Evolutionary conservation across 2,797 vertebrate genomes (phyloP).

Genomic region (Trachurus trachurus): DNA sequence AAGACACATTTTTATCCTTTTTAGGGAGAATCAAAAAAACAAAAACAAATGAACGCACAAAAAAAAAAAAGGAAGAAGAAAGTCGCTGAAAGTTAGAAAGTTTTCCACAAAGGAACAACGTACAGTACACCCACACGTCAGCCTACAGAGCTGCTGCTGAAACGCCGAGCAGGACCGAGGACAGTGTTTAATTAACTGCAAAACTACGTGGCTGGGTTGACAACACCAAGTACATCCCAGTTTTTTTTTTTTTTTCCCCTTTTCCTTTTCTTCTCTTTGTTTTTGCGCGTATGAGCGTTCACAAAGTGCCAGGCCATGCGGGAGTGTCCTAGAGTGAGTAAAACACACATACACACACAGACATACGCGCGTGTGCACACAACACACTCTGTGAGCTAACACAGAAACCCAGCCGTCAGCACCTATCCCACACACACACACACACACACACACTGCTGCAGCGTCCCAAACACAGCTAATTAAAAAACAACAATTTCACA

Average conservation of each 20-base stretch:
- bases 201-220: conserved; percentile 52
- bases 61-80: conserved; percentile 19
- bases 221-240: conserved; percentile 46
- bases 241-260: conserved; percentile 23
- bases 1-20: conserved; percentile 68
- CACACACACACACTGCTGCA: conserved; percentile 58
- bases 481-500: conserved; percentile 90
- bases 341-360: conserved; percentile 59
- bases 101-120: conserved; percentile 32
- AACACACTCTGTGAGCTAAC: conserved; percentile 63
- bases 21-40: conserved; percentile 52
- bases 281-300: conserved; percentile 43
- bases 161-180: conserved; percentile 32
- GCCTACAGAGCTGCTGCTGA: conserved; percentile 36
- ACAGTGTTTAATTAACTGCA: conserved; percentile 67
- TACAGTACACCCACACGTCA: conserved; percentile 22
- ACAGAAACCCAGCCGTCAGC: conserved; percentile 86
- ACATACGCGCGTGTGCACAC: conserved; percentile 29
- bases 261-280: conserved; percentile 17
- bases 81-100: conserved; percentile 37
- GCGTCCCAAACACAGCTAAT: conserved; percentile 85
- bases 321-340: conserved; percentile 73
- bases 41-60: neutral
- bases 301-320: conserved; percentile 61
- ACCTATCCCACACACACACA: conserved; percentile 68